These are phyloP conservation scores for Notodromas monacha DNA, from an alignment of 2,888 invertebrate species.

Conservation along the genomic window DNA sequence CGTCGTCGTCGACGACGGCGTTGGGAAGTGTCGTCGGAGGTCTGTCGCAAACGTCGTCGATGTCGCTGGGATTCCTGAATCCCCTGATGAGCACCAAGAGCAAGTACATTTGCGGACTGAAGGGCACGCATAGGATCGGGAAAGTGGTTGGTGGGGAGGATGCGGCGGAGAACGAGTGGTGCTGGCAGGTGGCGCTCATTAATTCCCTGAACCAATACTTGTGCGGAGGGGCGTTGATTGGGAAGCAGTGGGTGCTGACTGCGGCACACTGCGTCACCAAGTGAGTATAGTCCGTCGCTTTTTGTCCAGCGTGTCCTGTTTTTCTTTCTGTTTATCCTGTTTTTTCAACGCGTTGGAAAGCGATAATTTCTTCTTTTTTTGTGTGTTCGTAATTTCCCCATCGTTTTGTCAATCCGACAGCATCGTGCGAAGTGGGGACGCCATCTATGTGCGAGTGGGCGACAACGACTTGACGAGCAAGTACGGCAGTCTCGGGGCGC, in stretches of 20 bases:
- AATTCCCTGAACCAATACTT: slow-evolving; percentile 73
- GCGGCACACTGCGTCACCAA: slow-evolving; percentile 80
- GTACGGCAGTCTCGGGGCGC: slow-evolving; percentile 64
- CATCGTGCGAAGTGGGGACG: slow-evolving; percentile 64
- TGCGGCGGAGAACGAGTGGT: slow-evolving; percentile 69
- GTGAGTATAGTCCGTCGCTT: no score
- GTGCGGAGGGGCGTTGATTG: slow-evolving; percentile 68
- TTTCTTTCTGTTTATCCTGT: no score
- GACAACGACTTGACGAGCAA: slow-evolving; percentile 67
- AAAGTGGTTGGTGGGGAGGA: slow-evolving; percentile 71
- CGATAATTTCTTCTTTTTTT: no score
- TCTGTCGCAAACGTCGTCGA: no score
- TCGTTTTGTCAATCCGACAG: no score
- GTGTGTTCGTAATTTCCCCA: no score
- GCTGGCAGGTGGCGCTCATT: slow-evolving; percentile 73
- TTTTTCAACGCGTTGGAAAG: no score
- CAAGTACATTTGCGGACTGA: slow-evolving; percentile 70
- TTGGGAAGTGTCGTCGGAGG: no score
- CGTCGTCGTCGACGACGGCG: no score
- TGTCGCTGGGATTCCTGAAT: no score
- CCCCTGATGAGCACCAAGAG: slow-evolving; percentile 14
- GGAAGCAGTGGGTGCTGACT: slow-evolving; percentile 72
- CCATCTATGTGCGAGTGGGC: slow-evolving; percentile 66
- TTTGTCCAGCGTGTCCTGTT: no score
- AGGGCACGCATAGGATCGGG: slow-evolving; percentile 29